A percentile compares a stretch with the other conserved stretches of the same genome.
Conservation (phyloP, 2,797 vertebrate genomes). For the Anabacerthia variegaticeps region DNA sequence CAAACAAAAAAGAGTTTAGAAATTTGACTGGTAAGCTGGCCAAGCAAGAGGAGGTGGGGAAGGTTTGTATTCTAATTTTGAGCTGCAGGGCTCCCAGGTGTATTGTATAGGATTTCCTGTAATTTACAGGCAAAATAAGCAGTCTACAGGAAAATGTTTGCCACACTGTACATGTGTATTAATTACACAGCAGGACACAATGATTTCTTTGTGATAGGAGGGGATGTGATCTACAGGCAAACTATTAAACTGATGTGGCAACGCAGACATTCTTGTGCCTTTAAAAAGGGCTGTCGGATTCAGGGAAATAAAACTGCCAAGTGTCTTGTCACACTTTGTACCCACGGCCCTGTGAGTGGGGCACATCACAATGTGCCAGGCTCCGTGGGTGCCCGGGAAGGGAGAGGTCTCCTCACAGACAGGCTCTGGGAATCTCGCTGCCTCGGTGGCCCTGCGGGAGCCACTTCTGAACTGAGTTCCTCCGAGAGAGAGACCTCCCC, state of each 20-base stretch:
- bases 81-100: conserved; percentile 79
- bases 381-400: fast-evolving
- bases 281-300: conserved; percentile 44
- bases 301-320: conserved; percentile 26
- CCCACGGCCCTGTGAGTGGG: not conserved
- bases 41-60: conserved; percentile 72
- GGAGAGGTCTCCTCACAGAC: not conserved
- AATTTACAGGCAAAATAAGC: conserved; percentile 81
- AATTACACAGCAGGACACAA: conserved; percentile 82
- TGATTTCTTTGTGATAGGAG: conserved; percentile 78
- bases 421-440: fast-evolving
- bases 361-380: not conserved
- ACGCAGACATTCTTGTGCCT: conserved; percentile 55
- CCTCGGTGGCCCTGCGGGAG: fast-evolving
- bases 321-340: not conserved
- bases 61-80: conserved; percentile 78
- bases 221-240: conserved; percentile 69
- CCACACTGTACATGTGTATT: conserved; percentile 74
- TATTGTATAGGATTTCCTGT: conserved; percentile 80
- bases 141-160: conserved; percentile 77
- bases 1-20: conserved; percentile 51
- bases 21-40: conserved; percentile 62
- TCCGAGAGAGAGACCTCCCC: not conserved
- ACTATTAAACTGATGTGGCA: conserved; percentile 62
- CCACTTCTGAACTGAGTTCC: not conserved